phyloP scores from a whole-genome alignment of 2,888 invertebrate genomes.

The Stramonita haemastoma region DNA sequence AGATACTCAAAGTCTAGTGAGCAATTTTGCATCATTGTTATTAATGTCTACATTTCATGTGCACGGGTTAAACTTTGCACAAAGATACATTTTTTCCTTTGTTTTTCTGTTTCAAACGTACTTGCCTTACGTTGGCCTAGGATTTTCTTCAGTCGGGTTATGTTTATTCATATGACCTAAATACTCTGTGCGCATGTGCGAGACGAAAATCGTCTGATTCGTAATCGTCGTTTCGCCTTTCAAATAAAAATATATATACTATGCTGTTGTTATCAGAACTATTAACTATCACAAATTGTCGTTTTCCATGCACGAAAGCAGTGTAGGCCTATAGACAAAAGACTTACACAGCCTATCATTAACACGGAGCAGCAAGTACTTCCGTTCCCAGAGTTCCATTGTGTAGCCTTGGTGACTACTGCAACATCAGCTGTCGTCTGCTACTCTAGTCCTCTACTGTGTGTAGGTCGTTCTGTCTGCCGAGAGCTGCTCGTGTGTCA shows the following conservation, averaged over 20 bases:
- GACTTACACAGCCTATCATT: no score
- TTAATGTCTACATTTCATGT: no score
- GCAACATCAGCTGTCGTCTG: constrained; percentile 26
- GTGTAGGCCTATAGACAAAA: no score
- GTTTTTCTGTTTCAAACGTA: no score
- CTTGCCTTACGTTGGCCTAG: no score
- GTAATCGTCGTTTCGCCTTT: neutral
- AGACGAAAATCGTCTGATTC: neutral
- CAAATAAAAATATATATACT: neutral
- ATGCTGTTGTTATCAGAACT: neutral
- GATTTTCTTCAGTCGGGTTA: neutral
- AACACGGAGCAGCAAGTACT: neutral
- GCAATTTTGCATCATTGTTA: no score
- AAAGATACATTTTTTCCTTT: no score
- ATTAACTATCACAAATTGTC: no score
- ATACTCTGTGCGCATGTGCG: constrained; percentile 4
- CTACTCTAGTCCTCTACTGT: neutral
- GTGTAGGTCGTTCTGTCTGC: neutral
- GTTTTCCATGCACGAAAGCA: no score
- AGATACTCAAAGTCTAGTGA: no score
- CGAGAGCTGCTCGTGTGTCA: neutral
- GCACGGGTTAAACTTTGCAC: no score
- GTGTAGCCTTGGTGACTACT: constrained; percentile 40
- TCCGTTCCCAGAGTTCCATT: constrained; percentile 27
- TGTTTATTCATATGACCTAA: constrained; percentile 18